Percentiles rank a stretch among this genome's conserved stretches.
phyloP scores from a whole-genome alignment of 2,888 invertebrate species.

The Auanema freiburgensis region DNA sequence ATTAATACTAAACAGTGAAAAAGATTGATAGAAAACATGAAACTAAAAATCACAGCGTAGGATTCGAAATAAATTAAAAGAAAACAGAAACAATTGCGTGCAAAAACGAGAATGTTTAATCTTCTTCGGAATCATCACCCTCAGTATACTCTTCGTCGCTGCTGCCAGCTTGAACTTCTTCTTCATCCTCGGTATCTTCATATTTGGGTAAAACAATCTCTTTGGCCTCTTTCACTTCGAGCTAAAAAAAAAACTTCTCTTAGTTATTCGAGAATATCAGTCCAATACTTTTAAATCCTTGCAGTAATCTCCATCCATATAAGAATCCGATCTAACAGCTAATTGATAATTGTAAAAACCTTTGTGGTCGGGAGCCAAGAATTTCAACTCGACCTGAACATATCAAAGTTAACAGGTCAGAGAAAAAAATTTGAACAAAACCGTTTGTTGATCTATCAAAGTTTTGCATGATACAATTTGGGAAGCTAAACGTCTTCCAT shows the following conservation, averaged over 20 bases:
- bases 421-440: slow-evolving; percentile 18
- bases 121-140: slow-evolving; percentile 34
- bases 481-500: slow-evolving; percentile 79
- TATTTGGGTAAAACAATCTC: slow-evolving; percentile 68
- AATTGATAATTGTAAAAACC: slow-evolving; percentile 80
- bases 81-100: no score
- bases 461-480: slow-evolving; percentile 91
- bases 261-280: background rate
- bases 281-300: slow-evolving; percentile 81
- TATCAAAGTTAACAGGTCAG: slow-evolving; percentile 2
- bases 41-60: no score
- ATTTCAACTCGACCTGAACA: slow-evolving; percentile 78
- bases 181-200: slow-evolving; percentile 66
- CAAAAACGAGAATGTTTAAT: no score
- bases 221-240: slow-evolving; percentile 93
- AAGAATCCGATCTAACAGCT: slow-evolving; percentile 91
- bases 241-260: slow-evolving; percentile 66
- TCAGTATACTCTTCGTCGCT: slow-evolving; percentile 48
- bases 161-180: slow-evolving; percentile 41
- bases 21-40: no score
- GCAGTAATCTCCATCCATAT: slow-evolving; percentile 91
- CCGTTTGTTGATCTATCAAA: slow-evolving; percentile 78
- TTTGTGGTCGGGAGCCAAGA: slow-evolving; percentile 91
- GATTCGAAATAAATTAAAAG: no score
- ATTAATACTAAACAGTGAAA: no score